A percentile compares a stretch with the other conserved stretches of the same genome.
These are phyloP conservation scores for Dendrocincla tyrannina DNA, from an alignment of 2,797 vertebrate species.

Conservation along the genomic window DNA sequence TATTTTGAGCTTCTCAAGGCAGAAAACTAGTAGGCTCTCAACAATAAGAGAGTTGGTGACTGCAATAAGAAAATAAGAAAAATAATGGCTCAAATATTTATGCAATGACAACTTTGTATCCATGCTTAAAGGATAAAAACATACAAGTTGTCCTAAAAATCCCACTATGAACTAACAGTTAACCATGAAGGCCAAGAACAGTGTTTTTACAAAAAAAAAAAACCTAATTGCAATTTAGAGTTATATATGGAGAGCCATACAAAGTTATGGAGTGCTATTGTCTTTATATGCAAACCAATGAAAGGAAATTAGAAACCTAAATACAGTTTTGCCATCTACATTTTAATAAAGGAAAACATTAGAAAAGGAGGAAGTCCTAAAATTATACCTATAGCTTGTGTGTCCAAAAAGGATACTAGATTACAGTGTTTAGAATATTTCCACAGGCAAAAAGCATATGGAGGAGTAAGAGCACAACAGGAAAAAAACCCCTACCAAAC, in stretches of 20 bases:
- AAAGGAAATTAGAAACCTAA: neutral
- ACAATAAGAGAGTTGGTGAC: neutral
- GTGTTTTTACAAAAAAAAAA: neutral
- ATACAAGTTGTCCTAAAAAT: neutral
- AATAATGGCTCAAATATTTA: neutral
- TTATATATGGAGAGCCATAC: neutral
- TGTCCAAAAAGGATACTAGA: neutral
- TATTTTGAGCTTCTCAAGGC: neutral
- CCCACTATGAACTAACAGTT: neutral
- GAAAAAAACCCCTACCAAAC: neutral
- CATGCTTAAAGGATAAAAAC: neutral
- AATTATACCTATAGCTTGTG: neutral
- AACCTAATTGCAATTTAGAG: neutral
- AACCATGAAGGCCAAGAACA: neutral
- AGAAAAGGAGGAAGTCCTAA: neutral
- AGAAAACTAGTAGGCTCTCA: neutral
- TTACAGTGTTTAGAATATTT: neutral
- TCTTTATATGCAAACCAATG: neutral
- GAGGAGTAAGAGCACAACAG: rapidly evolving
- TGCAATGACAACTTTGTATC: neutral
- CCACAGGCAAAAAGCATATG: neutral
- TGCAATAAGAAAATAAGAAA: neutral
- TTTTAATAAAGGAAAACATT: neutral
- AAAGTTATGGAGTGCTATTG: neutral
- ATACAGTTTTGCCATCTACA: neutral